Evolutionary conservation across 2,888 invertebrate species (phyloP).

Genomic region (Amorpha juglandis): DNA sequence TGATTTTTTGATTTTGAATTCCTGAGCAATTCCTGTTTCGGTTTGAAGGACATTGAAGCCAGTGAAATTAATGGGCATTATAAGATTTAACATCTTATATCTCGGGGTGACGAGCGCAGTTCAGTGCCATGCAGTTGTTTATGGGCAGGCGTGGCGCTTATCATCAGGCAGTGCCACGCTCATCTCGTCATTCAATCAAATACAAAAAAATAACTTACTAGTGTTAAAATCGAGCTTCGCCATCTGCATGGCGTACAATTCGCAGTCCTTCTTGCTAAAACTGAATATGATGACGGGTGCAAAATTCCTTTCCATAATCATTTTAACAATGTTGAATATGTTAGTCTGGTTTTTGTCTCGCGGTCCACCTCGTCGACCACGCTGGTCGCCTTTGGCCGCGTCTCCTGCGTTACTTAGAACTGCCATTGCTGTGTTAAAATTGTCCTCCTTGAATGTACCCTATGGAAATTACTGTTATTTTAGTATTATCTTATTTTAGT

Average conservation of each 20-base stretch:
- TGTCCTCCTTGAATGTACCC: slow-evolving; percentile 98
- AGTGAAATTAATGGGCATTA: too few species aligned
- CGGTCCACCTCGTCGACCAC: slow-evolving; percentile 90
- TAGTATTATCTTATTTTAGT: too few species aligned
- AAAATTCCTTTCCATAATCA: slow-evolving; percentile 99
- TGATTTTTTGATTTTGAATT: too few species aligned
- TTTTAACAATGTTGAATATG: slow-evolving; percentile 98
- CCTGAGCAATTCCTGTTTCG: too few species aligned
- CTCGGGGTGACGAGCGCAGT: too few species aligned
- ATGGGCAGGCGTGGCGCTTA: too few species aligned
- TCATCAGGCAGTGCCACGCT: too few species aligned
- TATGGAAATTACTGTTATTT: slow-evolving; percentile 49
- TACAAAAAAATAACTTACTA: slow-evolving; percentile 72
- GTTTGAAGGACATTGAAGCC: too few species aligned
- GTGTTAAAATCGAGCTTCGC: slow-evolving; percentile 98
- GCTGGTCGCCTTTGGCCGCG: slow-evolving; percentile 91
- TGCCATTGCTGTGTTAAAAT: slow-evolving; percentile 98
- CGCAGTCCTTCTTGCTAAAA: slow-evolving; percentile 99
- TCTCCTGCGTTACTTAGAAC: slow-evolving; percentile 93
- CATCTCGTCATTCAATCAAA: too few species aligned
- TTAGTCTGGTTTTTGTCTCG: slow-evolving; percentile 88
- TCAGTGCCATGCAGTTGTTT: too few species aligned
- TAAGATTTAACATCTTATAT: too few species aligned
- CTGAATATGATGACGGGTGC: slow-evolving; percentile 99
- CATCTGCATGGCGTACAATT: slow-evolving; percentile 98